Percentiles rank a stretch among this genome's conserved stretches.
These are phyloP conservation scores for Eupithecia subfuscata DNA, from an alignment of 2,888 invertebrate genomes.

Conservation along the genomic window DNA sequence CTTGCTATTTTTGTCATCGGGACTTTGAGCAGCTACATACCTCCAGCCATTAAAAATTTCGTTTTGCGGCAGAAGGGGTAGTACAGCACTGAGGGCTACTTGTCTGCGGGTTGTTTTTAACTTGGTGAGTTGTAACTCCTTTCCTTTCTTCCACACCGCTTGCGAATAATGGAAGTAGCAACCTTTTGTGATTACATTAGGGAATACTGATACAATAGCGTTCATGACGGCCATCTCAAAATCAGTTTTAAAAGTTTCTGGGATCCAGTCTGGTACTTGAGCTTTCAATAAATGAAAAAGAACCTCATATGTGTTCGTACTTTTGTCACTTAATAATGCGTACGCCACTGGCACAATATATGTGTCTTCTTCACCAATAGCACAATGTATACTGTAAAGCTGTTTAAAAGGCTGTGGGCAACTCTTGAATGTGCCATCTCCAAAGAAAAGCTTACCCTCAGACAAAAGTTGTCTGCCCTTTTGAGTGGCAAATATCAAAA, in stretches of 20 bases:
- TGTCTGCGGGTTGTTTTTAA: no score
- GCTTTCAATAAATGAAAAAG: constrained; percentile 24
- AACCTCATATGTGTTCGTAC: constrained; percentile 18
- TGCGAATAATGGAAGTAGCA: constrained; percentile 30
- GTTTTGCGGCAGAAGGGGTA: no score
- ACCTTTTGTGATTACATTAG: constrained; percentile 16
- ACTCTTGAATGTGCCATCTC: not conserved
- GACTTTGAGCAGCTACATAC: no score
- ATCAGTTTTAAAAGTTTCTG: constrained; percentile 24
- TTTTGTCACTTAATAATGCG: constrained; percentile 21
- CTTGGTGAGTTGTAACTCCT: no score
- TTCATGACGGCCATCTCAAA: constrained; percentile 26
- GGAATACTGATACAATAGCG: constrained; percentile 20
- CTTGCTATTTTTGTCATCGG: no score
- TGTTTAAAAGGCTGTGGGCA: constrained; percentile 1
- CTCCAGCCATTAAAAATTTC: no score
- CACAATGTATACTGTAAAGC: not conserved
- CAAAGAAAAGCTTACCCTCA: not conserved
- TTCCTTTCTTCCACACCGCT: constrained; percentile 25
- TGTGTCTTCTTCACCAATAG: not conserved
- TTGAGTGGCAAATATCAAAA: no score
- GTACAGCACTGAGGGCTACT: no score
- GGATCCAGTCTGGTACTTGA: constrained; percentile 25
- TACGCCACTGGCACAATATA: constrained; percentile 21
- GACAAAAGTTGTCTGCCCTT: not conserved